These are phyloP conservation scores for Orientallactaga bullata DNA, from an alignment of 2,113 vertebrate species.

Conservation along the genomic window DNA sequence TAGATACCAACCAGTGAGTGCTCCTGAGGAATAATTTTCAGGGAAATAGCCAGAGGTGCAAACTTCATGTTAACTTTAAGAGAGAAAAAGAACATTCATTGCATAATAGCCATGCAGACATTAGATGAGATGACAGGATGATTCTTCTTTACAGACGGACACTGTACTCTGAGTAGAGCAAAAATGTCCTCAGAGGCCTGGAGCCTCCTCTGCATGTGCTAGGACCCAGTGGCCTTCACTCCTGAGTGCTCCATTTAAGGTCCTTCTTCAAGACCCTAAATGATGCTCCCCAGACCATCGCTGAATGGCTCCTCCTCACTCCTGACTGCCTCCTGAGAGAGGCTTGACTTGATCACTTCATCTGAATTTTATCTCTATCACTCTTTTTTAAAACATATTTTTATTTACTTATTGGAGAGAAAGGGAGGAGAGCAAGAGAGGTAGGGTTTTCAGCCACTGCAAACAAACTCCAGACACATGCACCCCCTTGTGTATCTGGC, in stretches of 20 bases:
- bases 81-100: neutral
- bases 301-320: neutral
- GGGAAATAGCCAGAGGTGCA: neutral
- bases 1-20: neutral
- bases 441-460: too few relatives aligned
- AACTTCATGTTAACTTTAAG: neutral
- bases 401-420: too few relatives aligned
- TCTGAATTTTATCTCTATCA: neutral
- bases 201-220: neutral
- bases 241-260: neutral
- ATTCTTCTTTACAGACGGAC: neutral
- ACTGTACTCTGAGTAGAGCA: too few relatives aligned
- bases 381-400: too few relatives aligned
- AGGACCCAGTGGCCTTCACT: neutral
- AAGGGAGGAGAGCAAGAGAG: too few relatives aligned
- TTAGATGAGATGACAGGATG: neutral
- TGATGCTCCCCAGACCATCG: neutral
- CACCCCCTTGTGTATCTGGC: too few relatives aligned
- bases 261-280: neutral
- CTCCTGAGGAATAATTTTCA: neutral
- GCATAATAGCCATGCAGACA: neutral
- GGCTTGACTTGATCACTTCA: neutral
- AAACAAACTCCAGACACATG: too few relatives aligned
- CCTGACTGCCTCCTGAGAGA: neutral
- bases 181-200: neutral